Base-by-base conservation (phyloP, 2,888 invertebrate species). In the Andrena fulva region DNA sequence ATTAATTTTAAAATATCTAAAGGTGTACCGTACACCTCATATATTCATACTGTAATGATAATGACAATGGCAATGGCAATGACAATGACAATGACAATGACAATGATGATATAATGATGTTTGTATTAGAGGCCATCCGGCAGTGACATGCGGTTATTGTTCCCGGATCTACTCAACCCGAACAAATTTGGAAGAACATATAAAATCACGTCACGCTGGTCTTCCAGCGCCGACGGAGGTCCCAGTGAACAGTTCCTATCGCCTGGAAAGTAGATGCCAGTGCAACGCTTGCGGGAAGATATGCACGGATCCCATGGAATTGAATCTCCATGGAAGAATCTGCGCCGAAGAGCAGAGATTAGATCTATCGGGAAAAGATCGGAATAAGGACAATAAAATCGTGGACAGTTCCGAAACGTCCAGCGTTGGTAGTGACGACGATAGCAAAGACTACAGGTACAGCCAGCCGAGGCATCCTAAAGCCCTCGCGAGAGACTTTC, bases 131-230 rank as follows among this genome's bases (percentile, higher is more conserved):
- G 94, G 94, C n/a, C 94, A 94, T 89, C 94, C 94, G n/a, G 93
- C 94, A 2, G 94, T 94, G 27, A 94, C 94, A 1, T 94, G 94
- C 80, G 91, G 92, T 6, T 93, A 93, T 70, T 94, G 94, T 78
- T 92, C 93, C 16, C 91, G 94, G 7, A 94, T 94, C 77, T 94
- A 94, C 82, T 94, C 94, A 31, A 94, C 94, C 0, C 91, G 94
- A 64, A 90, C 92, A 73, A 94, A 94, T 83, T 91, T 94, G 6
- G 94, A 94, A 66, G 94, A 94, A 74, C 94, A 94, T 84, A 93
- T 94, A 79, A 93, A 93, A 78, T 93, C 94, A 2, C 92, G 94
- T 63, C 94, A 94, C 77, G 92, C 92, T 16, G 93, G 93, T 71
- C 80, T 91, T 56, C 91, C 91, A 62, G 90, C 91, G 35, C 92